phyloP scores from a whole-genome alignment of 1,140 invertebrate species.

The Melipona quadrifasciata region DNA sequence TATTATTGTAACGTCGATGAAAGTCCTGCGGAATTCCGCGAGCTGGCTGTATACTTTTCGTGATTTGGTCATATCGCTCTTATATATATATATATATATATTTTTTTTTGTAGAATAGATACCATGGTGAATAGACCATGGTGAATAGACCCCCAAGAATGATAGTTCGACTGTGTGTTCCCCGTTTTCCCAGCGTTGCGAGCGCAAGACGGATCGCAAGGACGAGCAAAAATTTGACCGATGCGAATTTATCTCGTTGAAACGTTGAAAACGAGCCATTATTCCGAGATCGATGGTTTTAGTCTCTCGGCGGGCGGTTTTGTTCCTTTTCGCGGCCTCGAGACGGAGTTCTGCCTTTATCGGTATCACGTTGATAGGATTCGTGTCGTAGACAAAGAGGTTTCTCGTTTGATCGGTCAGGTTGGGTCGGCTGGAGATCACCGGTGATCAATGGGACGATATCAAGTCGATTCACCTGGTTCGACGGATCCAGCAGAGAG shows the following conservation, averaged over 20 bases:
- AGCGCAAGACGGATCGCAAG: neutral
- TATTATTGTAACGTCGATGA: constrained; percentile 77
- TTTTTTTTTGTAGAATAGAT: no score
- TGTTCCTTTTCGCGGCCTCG: neutral
- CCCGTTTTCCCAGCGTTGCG: no score
- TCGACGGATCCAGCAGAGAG: neutral
- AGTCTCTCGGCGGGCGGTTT: neutral
- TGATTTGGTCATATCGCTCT: neutral
- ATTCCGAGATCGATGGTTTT: neutral
- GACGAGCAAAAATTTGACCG: constrained; percentile 41
- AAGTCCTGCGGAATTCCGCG: constrained; percentile 69
- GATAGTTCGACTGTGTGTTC: constrained; percentile 12
- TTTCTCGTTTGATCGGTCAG: neutral
- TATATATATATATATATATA: neutral
- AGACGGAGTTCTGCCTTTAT: neutral
- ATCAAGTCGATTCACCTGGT: neutral
- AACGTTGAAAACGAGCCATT: neutral
- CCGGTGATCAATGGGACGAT: neutral
- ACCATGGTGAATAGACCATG: no score
- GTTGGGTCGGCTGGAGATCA: neutral
- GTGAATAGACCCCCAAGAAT: constrained; percentile 13
- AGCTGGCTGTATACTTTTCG: constrained; percentile 42
- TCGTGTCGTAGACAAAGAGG: neutral
- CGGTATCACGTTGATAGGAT: constrained; percentile 4
- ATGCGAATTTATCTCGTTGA: constrained; percentile 16